Evolutionary conservation across 2,888 invertebrate genomes (phyloP).

Genomic region (Chrysodeixis includens): DNA sequence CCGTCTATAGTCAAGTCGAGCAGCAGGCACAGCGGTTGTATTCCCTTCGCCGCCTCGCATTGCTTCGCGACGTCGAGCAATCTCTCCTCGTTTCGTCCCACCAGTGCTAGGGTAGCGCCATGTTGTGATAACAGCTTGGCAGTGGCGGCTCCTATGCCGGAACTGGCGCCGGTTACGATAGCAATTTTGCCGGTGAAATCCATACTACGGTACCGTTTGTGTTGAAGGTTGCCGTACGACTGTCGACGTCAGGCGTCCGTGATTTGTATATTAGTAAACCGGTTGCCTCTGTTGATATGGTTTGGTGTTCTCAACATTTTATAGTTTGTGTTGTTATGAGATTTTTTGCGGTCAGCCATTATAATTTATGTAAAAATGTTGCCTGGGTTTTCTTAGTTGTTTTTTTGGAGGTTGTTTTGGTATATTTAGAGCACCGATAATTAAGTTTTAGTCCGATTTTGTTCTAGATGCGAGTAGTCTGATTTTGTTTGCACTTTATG

Average conservation of each 20-base stretch:
- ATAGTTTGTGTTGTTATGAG: conserved; percentile 5
- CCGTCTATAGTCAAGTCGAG: conserved; percentile 68
- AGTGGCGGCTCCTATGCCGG: conserved; percentile 77
- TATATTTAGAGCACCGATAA: background rate
- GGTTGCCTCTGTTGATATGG: conserved; percentile 50
- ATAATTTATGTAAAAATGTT: background rate
- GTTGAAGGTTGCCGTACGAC: conserved; percentile 37
- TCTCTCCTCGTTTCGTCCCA: conserved; percentile 72
- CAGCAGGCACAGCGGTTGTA: conserved; percentile 67
- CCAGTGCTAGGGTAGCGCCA: conserved; percentile 69
- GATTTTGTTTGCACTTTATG: too few relatives aligned
- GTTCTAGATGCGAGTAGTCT: too few relatives aligned
- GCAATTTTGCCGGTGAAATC: conserved; percentile 74
- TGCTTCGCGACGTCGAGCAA: conserved; percentile 65
- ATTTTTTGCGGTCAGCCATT: background rate
- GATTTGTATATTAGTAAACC: conserved; percentile 41
- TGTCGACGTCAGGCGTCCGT: conserved; percentile 29
- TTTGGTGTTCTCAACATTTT: conserved; percentile 50
- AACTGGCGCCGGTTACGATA: conserved; percentile 77
- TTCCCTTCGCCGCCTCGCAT: conserved; percentile 65
- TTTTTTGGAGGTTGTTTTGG: background rate
- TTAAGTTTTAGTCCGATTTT: too few relatives aligned
- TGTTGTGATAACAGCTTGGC: conserved; percentile 72
- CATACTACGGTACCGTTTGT: conserved; percentile 57
- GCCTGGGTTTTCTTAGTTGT: background rate